phyloP scores from a whole-genome alignment of 1,140 invertebrate genomes.

The Campodea augens region DNA sequence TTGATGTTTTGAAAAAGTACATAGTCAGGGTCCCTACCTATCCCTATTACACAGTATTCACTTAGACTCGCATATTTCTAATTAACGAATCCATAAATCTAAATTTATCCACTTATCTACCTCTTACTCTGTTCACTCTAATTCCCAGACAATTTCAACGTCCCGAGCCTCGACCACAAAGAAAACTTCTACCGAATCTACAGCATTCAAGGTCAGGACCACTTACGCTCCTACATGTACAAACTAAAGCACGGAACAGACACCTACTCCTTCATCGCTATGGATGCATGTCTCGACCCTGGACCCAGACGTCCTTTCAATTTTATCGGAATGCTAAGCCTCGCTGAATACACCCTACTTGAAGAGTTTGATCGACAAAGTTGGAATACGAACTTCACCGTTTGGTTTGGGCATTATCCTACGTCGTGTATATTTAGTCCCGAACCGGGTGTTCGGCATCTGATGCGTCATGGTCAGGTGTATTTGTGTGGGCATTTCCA shows the following conservation, averaged over 20 bases:
- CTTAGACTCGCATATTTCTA: too few relatives aligned
- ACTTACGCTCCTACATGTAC: slow-evolving; percentile 58
- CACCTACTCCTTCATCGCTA: slow-evolving; percentile 56
- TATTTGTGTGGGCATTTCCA: slow-evolving; percentile 91
- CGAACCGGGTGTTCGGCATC: slow-evolving; percentile 28
- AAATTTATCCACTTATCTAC: too few relatives aligned
- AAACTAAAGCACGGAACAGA: slow-evolving; percentile 31
- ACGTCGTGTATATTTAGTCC: slow-evolving; percentile 63
- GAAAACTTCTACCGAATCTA: slow-evolving; percentile 63
- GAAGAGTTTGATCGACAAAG: slow-evolving; percentile 29
- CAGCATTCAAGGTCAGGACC: slow-evolving; percentile 50
- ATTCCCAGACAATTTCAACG: slow-evolving; percentile 82
- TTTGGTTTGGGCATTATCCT: slow-evolving; percentile 88
- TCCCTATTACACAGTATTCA: too few relatives aligned
- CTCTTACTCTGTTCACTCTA: too few relatives aligned
- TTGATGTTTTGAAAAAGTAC: too few relatives aligned
- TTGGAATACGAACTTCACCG: slow-evolving; percentile 32
- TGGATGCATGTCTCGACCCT: slow-evolving; percentile 75
- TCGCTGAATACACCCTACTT: slow-evolving; percentile 34
- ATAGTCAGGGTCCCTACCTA: too few relatives aligned
- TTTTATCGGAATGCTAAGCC: slow-evolving; percentile 60
- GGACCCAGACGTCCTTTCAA: slow-evolving; percentile 77
- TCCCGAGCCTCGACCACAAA: slow-evolving; percentile 39
- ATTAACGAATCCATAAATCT: too few relatives aligned
- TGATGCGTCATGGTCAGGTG: slow-evolving; percentile 37